Evolutionary conservation across 1,140 invertebrate genomes (phyloP), one percentile per base, ranked within the genome.

Genomic region (Leptopilina clavipes): DNA sequence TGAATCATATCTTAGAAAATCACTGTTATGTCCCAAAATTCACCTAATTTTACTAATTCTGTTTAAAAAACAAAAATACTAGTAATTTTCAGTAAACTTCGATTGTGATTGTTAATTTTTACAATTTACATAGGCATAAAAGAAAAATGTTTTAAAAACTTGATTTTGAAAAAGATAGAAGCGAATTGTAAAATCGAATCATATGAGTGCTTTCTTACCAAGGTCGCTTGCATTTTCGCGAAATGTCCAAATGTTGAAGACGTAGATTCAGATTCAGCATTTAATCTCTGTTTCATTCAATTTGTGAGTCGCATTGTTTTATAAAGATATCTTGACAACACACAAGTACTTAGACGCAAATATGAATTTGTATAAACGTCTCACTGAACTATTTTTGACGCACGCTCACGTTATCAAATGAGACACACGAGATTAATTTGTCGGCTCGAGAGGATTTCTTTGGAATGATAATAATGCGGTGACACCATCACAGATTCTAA

Each of bases 401-500:
- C 3, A 22, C 5, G 22, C 14, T 65, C 12, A 65, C 19, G 0
- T 65, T n/a, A 22, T n/a, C 3, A 31, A 31, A n/a, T 31, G 22
- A 25, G 14, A 19, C n/a, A 65, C 14, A 25, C 11, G 12, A 0
- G 22, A 31, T 7, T 31, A 3, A 12, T 59, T 59, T 59, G 9
- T 8, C 10, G 8, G 19, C 10, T 9, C 17, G 54, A 56, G 54
- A 22, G 14, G 25, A 59, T 31, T 19, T 54, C 76, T 71, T 48
- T 12, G 12, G 56, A 31, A 25, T 40, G 10, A 44, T 37, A 48
- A 73, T 45, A 72, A 48, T 79, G 80, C 72, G 37, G 75, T 76
- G 31, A 25, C 14, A 74, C 59, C 76, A 54, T 70, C 44, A 59
- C 54, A 65, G 73, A 52, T 54, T 72, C 52, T 76, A 59, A 79